Conservation (phyloP, 2,888 invertebrate species). For the Parthenolecanium corni region DNA sequence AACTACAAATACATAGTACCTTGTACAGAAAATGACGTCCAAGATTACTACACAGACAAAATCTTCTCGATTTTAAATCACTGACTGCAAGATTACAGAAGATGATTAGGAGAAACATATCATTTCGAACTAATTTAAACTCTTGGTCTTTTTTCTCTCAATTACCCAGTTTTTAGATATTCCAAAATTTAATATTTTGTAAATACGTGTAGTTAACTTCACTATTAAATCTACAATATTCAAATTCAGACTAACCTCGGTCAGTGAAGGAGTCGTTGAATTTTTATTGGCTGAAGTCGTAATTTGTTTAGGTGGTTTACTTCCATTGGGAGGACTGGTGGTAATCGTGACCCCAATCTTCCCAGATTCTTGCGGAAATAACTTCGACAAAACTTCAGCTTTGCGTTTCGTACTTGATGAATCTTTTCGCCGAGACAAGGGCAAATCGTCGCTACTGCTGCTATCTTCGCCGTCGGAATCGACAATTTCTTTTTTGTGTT, state of each 20-base stretch:
- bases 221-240: too few species aligned
- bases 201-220: too few species aligned
- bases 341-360: conserved; percentile 86
- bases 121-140: too few species aligned
- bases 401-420: conserved; percentile 51
- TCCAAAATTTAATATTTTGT: too few species aligned
- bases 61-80: too few species aligned
- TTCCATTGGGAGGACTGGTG: conserved; percentile 48
- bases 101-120: too few species aligned
- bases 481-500: conserved; percentile 1
- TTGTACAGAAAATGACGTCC: too few species aligned
- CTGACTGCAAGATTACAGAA: too few species aligned
- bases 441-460: conserved; percentile 34
- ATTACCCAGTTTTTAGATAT: too few species aligned
- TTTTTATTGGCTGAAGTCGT: background rate
- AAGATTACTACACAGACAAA: too few species aligned
- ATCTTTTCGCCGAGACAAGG: conserved; percentile 17
- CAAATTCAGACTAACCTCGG: background rate
- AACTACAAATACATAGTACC: too few species aligned
- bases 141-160: too few species aligned
- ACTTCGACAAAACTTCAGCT: conserved; percentile 68
- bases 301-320: conserved; percentile 30
- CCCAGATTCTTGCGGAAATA: conserved; percentile 53
- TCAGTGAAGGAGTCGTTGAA: background rate
- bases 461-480: conserved; percentile 13